Base-by-base conservation (phyloP, 2,113 vertebrate genomes). In the Phaetusa simplex region DNA sequence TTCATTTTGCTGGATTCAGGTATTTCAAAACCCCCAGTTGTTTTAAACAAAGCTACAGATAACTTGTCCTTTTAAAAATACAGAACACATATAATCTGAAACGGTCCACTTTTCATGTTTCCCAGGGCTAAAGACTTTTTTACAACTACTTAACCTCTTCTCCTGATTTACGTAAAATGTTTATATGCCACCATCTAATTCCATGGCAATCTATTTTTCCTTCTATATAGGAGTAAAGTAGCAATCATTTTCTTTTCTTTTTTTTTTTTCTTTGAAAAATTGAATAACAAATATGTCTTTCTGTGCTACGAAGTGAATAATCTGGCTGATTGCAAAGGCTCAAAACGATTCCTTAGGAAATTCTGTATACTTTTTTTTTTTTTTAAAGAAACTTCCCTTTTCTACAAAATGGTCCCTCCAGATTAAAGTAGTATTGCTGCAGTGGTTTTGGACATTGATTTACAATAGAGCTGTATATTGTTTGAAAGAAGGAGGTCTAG, bases 161-260 rank as follows among this genome's bases (percentile, higher is more conserved):
- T 93, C 65, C 79, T 94, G 82, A 97, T 97, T 97, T 97, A 93
- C 91, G 90, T 97, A 95, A 98, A 96, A 96, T 82, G 47, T 90
- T 97, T 97, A 80, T 88, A 94, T 94, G 71, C 50, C 71, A 81
- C 80, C 64, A 88, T 85, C 82, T 97, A 97, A 96, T 97, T 98
- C 91, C 64, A 62, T 24, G 62, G 76, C 61, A 94, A 76, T 96
- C 95, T 96, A 93, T 94, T 92, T 88, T 97, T 95, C 74, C 74
- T 95, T 95, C 58, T 92, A 32, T 77, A 90, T 50, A 59, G 38
- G 11, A 95, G 43, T 34, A 53, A 97, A 97, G 74, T 80, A 92
- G 42, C 59, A 95, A 88, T 82, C 10, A 53, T 90, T 56, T 67
- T 13, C 23, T 4, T 23, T 92, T 12, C 1, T 66, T 26, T 11